Evolutionary conservation across 2,113 vertebrate genomes (phyloP).

Genomic region (Marmota monax): DNA sequence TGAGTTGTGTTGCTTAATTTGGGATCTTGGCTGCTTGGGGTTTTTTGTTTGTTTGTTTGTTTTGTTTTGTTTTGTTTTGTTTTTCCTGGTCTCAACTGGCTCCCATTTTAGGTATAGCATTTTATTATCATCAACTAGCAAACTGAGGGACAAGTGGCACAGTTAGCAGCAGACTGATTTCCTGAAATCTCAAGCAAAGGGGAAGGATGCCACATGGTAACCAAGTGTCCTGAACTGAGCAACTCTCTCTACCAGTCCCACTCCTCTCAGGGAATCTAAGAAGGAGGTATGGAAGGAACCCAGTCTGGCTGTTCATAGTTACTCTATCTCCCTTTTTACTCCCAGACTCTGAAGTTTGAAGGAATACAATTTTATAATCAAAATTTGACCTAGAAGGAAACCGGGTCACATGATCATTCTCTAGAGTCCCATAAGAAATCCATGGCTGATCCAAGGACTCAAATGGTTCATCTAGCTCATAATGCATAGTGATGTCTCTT

Average conservation of each 20-base stretch:
- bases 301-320: not conserved
- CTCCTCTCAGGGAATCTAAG: not conserved
- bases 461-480: slow-evolving; percentile 13
- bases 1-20: not conserved
- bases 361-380: slow-evolving; percentile 43
- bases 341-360: not conserved
- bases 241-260: not conserved
- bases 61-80: not conserved
- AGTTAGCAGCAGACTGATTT: not conserved
- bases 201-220: not conserved
- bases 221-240: not conserved
- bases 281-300: not conserved
- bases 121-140: not conserved
- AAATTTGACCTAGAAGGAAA: not conserved
- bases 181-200: not conserved
- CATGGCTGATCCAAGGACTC: not conserved
- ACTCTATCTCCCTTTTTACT: not conserved
- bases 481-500: not conserved
- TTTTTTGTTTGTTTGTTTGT: too few species aligned
- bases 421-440: not conserved
- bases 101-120: not conserved
- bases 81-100: not conserved
- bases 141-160: not conserved
- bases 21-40: not conserved
- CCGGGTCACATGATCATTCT: not conserved